A percentile compares a stretch with the other conserved stretches of the same genome.
These are phyloP conservation scores for Tridacna gigas DNA, from an alignment of 2,888 invertebrate species.

Conservation along the genomic window DNA sequence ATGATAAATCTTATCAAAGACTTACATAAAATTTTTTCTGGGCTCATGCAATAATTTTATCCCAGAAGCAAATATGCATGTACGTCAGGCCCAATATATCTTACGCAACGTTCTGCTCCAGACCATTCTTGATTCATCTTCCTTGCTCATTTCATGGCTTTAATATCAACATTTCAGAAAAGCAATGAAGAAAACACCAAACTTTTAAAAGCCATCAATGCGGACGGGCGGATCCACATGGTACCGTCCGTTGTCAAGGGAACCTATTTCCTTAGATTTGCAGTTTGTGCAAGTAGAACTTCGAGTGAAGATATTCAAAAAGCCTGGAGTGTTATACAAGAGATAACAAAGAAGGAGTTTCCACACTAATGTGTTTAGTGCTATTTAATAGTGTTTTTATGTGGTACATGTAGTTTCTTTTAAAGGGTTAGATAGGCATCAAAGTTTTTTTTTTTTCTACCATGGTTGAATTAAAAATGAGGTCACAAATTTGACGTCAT, in stretches of 20 bases:
- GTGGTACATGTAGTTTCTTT: not conserved
- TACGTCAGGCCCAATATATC: no score
- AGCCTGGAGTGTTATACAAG: not conserved
- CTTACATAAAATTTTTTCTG: no score
- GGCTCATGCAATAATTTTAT: no score
- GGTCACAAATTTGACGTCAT: no score
- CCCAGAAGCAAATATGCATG: no score
- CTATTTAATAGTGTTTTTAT: not conserved
- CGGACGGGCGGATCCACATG: slow-evolving; percentile 94
- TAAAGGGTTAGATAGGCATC: not conserved
- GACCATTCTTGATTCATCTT: no score
- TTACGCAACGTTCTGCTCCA: no score
- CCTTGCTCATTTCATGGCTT: no score
- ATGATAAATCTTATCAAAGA: no score
- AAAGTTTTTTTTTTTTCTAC: not conserved
- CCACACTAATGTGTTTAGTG: slow-evolving; percentile 85
- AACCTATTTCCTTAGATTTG: slow-evolving; percentile 94
- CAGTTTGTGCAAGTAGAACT: slow-evolving; percentile 94
- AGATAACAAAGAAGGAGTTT: not conserved
- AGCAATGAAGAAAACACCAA: slow-evolving; percentile 93
- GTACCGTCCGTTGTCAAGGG: slow-evolving; percentile 95
- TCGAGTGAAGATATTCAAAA: slow-evolving; percentile 89
- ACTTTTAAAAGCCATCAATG: slow-evolving; percentile 93
- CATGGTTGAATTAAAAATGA: no score
- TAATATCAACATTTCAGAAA: slow-evolving; percentile 86